phyloP scores from a whole-genome alignment of 2,113 vertebrate species.

The Nymphicus hollandicus region DNA sequence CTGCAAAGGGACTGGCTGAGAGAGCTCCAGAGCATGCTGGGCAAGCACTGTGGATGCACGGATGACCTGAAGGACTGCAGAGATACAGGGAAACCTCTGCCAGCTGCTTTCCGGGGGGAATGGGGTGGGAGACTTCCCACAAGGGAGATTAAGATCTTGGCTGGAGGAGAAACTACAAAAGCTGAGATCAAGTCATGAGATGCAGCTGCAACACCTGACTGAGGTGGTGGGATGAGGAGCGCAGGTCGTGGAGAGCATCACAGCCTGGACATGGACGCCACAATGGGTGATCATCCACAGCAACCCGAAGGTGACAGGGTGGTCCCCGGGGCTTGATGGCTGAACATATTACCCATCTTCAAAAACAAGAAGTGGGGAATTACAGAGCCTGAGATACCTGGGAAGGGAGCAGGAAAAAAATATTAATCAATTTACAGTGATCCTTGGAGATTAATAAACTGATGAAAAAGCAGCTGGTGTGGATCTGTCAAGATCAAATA shows the following conservation, averaged over 20 bases:
- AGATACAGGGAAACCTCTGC: not conserved
- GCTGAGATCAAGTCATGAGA: not conserved
- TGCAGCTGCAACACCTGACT: not conserved
- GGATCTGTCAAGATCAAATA: not conserved
- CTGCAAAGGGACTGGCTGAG: not conserved
- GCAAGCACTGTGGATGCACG: not conserved
- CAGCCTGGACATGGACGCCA: rapidly evolving
- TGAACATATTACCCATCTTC: not conserved
- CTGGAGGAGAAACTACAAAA: not conserved
- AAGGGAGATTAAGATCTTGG: not conserved
- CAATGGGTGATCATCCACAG: not conserved
- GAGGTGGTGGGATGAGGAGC: not conserved
- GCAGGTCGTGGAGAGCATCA: not conserved
- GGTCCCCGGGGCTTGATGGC: not conserved
- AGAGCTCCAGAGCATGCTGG: not conserved
- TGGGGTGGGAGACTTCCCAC: not conserved
- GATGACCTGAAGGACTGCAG: not conserved
- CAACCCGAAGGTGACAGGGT: not conserved
- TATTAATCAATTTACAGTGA: not conserved
- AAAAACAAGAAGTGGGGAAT: not conserved
- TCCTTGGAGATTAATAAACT: not conserved
- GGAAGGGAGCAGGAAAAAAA: not conserved
- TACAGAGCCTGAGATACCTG: not conserved
- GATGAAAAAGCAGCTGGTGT: not conserved
- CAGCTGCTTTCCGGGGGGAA: not conserved